phyloP scores from a whole-genome alignment of 2,113 vertebrate genomes.

The Tachycineta bicolor region DNA sequence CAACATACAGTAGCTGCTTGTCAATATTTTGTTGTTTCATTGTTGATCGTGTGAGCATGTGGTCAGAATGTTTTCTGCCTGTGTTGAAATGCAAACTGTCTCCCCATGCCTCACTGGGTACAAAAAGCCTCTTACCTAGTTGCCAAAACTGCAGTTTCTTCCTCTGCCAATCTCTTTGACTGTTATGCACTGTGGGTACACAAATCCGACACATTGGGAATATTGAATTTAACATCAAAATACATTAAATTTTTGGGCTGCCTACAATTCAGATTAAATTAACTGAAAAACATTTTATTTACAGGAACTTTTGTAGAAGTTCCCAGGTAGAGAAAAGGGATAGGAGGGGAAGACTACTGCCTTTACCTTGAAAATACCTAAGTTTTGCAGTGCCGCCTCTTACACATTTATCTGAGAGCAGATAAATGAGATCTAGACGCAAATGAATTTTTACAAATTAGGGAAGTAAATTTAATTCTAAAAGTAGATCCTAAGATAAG shows the following conservation, averaged over 20 bases:
- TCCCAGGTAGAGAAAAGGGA: not conserved
- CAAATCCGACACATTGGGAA: not conserved
- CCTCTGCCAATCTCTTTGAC: not conserved
- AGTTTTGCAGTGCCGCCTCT: fast-evolving
- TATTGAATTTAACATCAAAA: not conserved
- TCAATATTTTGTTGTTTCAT: not conserved
- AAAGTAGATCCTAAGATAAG: not conserved
- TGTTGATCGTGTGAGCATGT: not conserved
- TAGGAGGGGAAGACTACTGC: not conserved
- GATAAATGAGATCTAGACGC: not conserved
- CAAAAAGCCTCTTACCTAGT: not conserved
- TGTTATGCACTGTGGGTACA: not conserved
- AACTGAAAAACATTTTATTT: not conserved
- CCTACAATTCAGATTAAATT: not conserved
- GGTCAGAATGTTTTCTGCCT: not conserved
- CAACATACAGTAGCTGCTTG: not conserved
- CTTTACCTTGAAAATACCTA: not conserved
- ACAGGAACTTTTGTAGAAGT: not conserved
- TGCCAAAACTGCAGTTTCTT: conserved; percentile 23
- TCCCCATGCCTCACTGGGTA: not conserved
- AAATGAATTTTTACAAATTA: not conserved
- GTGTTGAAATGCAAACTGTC: not conserved
- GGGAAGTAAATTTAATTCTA: not conserved
- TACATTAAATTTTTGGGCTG: not conserved
- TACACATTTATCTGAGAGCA: not conserved